Evolutionary conservation across 2,888 invertebrate species (phyloP), one percentile per base, ranked within the genome.

Genomic region (Iselma pallidipennis): DNA sequence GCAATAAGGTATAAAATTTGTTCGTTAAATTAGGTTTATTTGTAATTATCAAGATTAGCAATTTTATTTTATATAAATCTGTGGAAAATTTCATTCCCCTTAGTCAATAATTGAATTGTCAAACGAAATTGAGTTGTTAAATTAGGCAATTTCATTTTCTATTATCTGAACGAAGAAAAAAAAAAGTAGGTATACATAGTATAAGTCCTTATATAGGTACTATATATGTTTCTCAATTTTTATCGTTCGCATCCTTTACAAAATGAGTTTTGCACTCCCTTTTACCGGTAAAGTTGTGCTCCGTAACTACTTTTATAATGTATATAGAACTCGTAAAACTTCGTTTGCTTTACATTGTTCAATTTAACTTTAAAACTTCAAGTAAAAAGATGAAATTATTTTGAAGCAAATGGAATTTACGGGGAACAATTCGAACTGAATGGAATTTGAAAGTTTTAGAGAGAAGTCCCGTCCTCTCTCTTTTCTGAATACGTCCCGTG

Each of bases 321-420:
- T 76, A 76, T 75, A 76, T 75, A 73, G 75, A 77, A 76, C 74
- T 77, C 77, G 74, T 78, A 77, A 78, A 78, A 78, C 77, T 78
- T 77, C 75, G 77, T 77, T 78, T 77, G 75, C 75, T 77, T 76
- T 76, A 76, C 78, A 77, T 78, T 77, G 77, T 77, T 75, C 77
- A 79, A 78, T 77, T 78, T 77, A 78, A 78, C 78, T 77, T 74
- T 72, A 73, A 76, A 77, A 77, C 74, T 75, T 74, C 66, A 62
- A 67, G 70, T 71, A 75, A 77, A 74, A 74, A 76, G 74, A 75
- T 73, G 74, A 74, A 79, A 79, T 79, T 78, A 78, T 79, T 78
- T 74, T 71, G 77, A 77, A 78, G 77, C 77, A 77, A 78, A 79
- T 74, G 78, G 76, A 78, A 78, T 79, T 78, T 76, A 74, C 73